Evolutionary conservation across 2,797 vertebrate genomes (phyloP), one percentile per base, ranked within the genome.

Genomic region (Dendrocincla tyrannina): DNA sequence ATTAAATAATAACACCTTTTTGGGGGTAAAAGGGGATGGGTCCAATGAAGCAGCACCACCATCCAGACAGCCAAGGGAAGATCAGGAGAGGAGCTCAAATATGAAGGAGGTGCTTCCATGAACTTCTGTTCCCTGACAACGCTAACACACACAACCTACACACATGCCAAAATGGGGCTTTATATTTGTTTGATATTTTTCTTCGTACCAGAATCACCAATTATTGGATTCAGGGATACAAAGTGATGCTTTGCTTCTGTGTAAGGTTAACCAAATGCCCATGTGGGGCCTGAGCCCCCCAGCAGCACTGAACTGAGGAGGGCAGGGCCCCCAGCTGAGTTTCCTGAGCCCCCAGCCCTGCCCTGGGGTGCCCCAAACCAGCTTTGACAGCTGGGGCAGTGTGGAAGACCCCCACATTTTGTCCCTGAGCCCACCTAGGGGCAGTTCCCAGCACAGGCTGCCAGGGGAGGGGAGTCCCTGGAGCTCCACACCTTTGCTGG

Each of bases 211-310:
- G 47, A 41, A 9, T 22, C 0, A 4, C 12, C 4, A 2, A 12
- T 10, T 41, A 7, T 28, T 83, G 49, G 56, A 35, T 59, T 2
- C 0, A 27, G 30, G 32, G 10, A 10, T 18, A 10, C 17, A 50
- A 37, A 59, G 47, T 1, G 72, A 5, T 68, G 64, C 19, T 85
- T 39, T 25, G 9, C 2, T 33, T 15, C 47, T 14, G 7, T 2
- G 0, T 8, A 35, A 28, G 16, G 42, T 44, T n/a, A 50, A 5
- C n/a, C 27, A 12, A 19, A 5, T 49, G 18, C 22, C 27, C 18
- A 0, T 0, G 0, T 5, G 41, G 41, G 18, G 46, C 24, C 17
- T 0, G 1, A 22, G 18, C 4, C 28, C 27, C 41, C 42, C n/a
- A 3, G 33, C 0, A 5, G 39, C 64, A 73, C 9, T 5, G 27